Evolutionary conservation across 1,140 invertebrate genomes (phyloP).

Genomic region (Drosophila lacertosa): DNA sequence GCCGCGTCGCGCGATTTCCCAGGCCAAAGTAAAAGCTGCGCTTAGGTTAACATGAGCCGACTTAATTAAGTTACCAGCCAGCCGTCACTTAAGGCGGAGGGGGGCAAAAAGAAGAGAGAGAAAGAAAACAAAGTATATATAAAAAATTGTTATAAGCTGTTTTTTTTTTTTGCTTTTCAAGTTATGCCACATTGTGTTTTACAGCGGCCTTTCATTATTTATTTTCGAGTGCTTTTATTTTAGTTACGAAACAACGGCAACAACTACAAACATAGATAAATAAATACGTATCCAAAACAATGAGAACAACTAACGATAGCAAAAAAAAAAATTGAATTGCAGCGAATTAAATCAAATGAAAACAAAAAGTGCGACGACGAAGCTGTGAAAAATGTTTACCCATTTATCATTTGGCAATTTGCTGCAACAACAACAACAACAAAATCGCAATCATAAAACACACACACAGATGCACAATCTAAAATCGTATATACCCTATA

Average conservation of each 20-base stretch:
- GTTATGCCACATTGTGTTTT: slow-evolving; percentile 35
- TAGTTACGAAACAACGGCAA: slow-evolving; percentile 2
- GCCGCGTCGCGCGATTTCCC: slow-evolving; percentile 56
- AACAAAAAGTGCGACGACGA: slow-evolving; percentile 37
- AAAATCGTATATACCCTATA: slow-evolving; percentile 3
- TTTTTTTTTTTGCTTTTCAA: slow-evolving; percentile 3
- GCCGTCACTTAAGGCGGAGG: slow-evolving; percentile 14
- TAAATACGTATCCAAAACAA: neutral
- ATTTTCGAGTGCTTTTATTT: slow-evolving; percentile 22
- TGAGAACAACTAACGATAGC: slow-evolving; percentile 21
- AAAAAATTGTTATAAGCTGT: slow-evolving; percentile 18
- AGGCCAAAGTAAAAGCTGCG: slow-evolving; percentile 66
- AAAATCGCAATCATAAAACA: slow-evolving; percentile 44
- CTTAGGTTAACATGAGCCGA: slow-evolving; percentile 47
- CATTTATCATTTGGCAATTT: slow-evolving; percentile 64
- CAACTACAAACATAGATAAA: neutral
- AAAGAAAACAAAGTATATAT: too few species aligned
- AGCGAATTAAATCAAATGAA: slow-evolving; percentile 74
- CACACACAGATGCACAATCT: slow-evolving; percentile 5
- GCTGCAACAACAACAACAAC: slow-evolving; percentile 25
- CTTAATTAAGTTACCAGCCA: slow-evolving; percentile 51
- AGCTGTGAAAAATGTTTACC: slow-evolving; percentile 62
- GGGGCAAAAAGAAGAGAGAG: neutral
- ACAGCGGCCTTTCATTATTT: slow-evolving; percentile 19
- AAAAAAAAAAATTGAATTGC: slow-evolving; percentile 66